A percentile compares a stretch with the other conserved stretches of the same genome.
Evolutionary conservation across 2,888 invertebrate genomes (phyloP).

Genomic region (Yponomeuta cagnagella): DNA sequence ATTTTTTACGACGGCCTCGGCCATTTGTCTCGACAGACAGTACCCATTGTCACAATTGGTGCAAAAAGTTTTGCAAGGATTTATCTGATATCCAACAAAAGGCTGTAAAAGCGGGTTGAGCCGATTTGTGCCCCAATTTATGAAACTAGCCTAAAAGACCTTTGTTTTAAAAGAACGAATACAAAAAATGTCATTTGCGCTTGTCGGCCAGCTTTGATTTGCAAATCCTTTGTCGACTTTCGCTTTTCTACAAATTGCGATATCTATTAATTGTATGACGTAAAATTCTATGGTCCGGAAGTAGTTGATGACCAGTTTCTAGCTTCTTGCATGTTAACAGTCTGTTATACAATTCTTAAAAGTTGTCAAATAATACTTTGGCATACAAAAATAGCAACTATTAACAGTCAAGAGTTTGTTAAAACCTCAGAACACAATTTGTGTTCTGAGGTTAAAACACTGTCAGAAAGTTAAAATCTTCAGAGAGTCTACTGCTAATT

Average conservation of each 20-base stretch:
- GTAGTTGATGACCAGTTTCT: not conserved
- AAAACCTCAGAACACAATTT: too few relatives aligned
- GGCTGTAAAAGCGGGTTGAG: conserved; percentile 55
- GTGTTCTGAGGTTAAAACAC: too few relatives aligned
- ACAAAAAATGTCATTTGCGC: conserved; percentile 52
- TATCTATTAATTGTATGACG: not conserved
- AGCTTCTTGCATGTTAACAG: too few relatives aligned
- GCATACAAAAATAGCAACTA: too few relatives aligned
- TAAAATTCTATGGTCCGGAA: not conserved
- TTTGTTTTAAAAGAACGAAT: conserved; percentile 57
- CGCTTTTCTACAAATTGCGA: conserved; percentile 33
- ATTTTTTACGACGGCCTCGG: conserved; percentile 13
- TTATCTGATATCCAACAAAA: conserved; percentile 32
- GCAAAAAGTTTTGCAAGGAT: conserved; percentile 61
- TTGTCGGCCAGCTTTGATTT: conserved; percentile 53
- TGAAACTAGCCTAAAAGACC: conserved; percentile 45
- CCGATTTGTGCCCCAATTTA: conserved; percentile 58
- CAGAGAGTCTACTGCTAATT: too few relatives aligned
- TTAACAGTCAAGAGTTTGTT: too few relatives aligned
- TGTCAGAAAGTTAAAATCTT: too few relatives aligned
- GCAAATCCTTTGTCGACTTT: conserved; percentile 43
- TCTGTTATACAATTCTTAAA: too few relatives aligned
- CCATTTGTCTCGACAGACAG: conserved; percentile 43
- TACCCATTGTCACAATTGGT: conserved; percentile 44
- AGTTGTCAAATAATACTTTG: too few relatives aligned